phyloP scores from a whole-genome alignment of 2,888 invertebrate genomes.

The Acrobeloides nanus region DNA sequence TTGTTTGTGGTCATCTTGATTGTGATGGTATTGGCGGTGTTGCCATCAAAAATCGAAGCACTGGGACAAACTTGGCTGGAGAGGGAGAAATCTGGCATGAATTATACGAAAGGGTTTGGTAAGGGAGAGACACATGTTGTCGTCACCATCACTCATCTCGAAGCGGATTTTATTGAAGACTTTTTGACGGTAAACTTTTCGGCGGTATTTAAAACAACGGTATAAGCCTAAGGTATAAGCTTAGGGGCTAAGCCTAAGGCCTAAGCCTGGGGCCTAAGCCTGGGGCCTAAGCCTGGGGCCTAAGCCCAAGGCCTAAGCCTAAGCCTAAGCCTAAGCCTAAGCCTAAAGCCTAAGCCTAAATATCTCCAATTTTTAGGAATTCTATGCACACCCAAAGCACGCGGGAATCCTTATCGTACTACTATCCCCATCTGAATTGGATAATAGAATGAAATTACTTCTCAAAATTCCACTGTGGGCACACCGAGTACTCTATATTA shows the following conservation, averaged over 20 bases:
- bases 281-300: no score
- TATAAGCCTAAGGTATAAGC: no score
- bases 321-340: no score
- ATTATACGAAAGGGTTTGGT: constrained; percentile 76
- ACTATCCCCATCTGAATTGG: constrained; percentile 90
- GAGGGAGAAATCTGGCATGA: constrained; percentile 88
- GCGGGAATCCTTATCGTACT: constrained; percentile 92
- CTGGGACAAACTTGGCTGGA: constrained; percentile 98
- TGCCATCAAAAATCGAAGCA: constrained; percentile 88
- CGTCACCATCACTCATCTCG: constrained; percentile 73
- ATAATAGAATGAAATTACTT: constrained; percentile 95
- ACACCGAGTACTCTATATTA: constrained; percentile 88
- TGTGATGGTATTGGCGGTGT: constrained; percentile 84
- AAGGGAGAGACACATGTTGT: constrained; percentile 96
- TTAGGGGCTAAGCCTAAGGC: constrained; percentile 49
- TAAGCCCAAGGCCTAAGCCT: no score
- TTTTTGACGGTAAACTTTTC: constrained; percentile 70
- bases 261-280: no score
- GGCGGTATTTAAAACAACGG: neutral
- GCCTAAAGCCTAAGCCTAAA: neutral
- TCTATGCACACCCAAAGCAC: no score
- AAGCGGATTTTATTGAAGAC: constrained; percentile 95
- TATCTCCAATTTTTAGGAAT: constrained; percentile 63
- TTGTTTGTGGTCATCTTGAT: constrained; percentile 97
- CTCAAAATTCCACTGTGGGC: constrained; percentile 92